Base-by-base conservation (phyloP, 2,888 invertebrate genomes). In the Lithophane socia region DNA sequence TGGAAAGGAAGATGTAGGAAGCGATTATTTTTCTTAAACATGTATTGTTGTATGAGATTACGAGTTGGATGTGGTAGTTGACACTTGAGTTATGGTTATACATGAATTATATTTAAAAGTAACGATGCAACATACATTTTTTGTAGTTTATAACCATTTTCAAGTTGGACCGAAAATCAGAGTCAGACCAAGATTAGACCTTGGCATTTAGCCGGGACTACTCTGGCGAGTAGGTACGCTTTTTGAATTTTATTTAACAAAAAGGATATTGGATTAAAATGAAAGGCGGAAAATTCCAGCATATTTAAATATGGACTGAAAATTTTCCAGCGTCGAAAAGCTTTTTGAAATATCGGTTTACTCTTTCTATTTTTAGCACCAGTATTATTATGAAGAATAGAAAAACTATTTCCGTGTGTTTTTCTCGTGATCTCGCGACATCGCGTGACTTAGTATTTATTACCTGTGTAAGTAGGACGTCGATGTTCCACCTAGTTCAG, bases 401-500 rank as follows among this genome's bases (percentile, higher is more conserved):
- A 64, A 77, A 65, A 65, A 60, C 7, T 1, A 76, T 76, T 79
- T 86, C 83, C 83, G 65, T 37, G 58, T 85, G 65, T 47, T 82
- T 74, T 72, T 61, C 74, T 75, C 52, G 54, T 21, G 66, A 82
- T 86, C 75, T 81, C 79, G 81, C 69, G 84, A 86, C 84, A 86
- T 88, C 85, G 87, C 90, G 88, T 89, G 86, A 76, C 80, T 83
- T 79, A 60, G 73, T 78, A 77, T 75, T 78, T 58, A 64, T 67
- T 73, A 76, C 83, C 80, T 73, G 56, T 65, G 75, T 80, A 86
- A 87, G 87, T 87, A 87, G 84, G 80, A 85, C 76, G 73, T 66
- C 16, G 71, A 83, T 75, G 80, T 64, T 65, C 73, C 44, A 83
- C 73, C 80, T 75, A 76, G 68, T 47, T 87, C 47, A 24, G 68